Evolutionary conservation across 2,113 vertebrate genomes (phyloP), one percentile per base, ranked within the genome.

Genomic region (Holacanthus passer): DNA sequence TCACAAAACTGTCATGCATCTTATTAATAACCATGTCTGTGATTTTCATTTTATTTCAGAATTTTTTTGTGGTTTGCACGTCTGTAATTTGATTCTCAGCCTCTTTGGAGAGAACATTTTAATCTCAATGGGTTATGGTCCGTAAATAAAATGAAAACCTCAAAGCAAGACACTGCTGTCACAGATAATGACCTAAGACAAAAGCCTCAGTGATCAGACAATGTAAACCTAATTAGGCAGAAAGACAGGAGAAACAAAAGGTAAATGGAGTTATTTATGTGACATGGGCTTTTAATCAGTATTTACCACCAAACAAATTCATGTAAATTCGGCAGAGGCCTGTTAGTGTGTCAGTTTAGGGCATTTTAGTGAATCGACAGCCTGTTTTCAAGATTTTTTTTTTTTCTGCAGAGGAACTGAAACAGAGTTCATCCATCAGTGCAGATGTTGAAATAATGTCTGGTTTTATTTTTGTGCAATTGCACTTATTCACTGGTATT

Each of bases 201-300:
- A 75, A n/a, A 59, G 47, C n/a, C 32, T 6, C 59, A 65, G 12
- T 73, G 62, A 77, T 72, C 12, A 70, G 37, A 83, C 66, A 87
- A 72, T 89, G 22, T 69, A 52, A 86, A 82, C 45, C 55, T 35
- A 81, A 87, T 87, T 75, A 88, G 63, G 39, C n/a, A 60, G 29
- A 79, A 58, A n/a, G 80, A 8, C 60, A 81, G 45, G 39, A 65
- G 27, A 69, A 84, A 79, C 64, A 77, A 84, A 79, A 47, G 31
- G 35, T 39, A 59, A 22, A 69, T 79, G 17, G 29, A 69, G 65
- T 43, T 53, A 43, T 77, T 74, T 35, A 67, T 77, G n/a, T 71
- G 37, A 63, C 27, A 84, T 2, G 14, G 13, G n/a, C 43, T 81
- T 87, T 80, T 77, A 75, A 84, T 83, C 72, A 77, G 60, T 53